These are phyloP conservation scores for Xanthia togata DNA, from an alignment of 2,888 invertebrate species.

Conservation along the genomic window DNA sequence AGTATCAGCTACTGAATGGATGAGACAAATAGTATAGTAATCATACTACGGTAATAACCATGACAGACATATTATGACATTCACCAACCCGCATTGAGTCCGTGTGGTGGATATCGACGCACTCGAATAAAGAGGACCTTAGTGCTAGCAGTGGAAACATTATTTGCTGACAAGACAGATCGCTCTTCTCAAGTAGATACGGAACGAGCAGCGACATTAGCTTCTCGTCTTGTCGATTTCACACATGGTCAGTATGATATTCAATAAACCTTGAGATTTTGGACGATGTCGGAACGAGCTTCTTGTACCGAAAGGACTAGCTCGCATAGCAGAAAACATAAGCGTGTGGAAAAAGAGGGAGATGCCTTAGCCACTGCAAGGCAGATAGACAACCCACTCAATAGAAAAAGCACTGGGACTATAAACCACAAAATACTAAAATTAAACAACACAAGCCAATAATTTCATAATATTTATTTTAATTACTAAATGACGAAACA, in stretches of 20 bases:
- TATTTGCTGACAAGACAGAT: no score
- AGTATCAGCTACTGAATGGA: conserved; percentile 13
- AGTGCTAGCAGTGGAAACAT: no score
- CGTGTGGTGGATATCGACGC: background rate
- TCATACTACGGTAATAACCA: background rate
- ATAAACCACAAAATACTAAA: background rate
- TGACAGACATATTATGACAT: background rate
- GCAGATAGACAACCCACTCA: no score
- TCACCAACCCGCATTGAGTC: no score
- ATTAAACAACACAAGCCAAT: background rate
- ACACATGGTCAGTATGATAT: background rate
- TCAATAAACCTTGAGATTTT: no score
- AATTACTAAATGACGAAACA: conserved; percentile 13
- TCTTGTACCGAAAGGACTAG: no score
- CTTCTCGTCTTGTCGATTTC: background rate
- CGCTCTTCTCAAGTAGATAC: background rate
- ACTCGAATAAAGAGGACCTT: no score
- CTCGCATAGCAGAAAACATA: no score
- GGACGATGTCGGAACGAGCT: no score
- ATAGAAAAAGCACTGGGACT: background rate
- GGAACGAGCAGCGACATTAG: background rate
- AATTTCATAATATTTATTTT: conserved; percentile 10
- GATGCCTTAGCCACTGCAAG: no score
- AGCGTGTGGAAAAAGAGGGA: no score
- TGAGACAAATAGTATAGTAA: background rate